A percentile compares a stretch with the other conserved stretches of the same genome.
phyloP scores from a whole-genome alignment of 2,113 vertebrate genomes.

The Poeciliopsis turrubarensis region DNA sequence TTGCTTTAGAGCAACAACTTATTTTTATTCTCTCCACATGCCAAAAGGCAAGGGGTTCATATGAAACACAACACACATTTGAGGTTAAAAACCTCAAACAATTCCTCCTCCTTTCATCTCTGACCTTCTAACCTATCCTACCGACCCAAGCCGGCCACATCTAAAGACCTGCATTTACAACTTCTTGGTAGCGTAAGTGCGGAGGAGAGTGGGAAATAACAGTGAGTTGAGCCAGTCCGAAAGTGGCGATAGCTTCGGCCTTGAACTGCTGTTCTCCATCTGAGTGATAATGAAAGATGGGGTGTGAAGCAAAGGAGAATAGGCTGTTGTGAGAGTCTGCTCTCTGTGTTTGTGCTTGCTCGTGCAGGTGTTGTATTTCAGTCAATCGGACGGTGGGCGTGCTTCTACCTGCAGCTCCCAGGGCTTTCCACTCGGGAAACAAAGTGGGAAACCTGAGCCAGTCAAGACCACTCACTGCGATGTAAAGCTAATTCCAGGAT shows the following conservation, averaged over 20 bases:
- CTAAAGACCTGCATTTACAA: constrained; percentile 59
- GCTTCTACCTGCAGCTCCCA: constrained; percentile 57
- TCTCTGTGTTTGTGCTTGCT: constrained; percentile 24
- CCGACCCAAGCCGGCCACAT: constrained; percentile 38
- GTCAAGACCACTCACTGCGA: constrained; percentile 50
- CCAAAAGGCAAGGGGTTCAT: constrained; percentile 1
- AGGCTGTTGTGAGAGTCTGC: constrained; percentile 28
- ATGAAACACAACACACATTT: background rate
- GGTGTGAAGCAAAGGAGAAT: constrained; percentile 30
- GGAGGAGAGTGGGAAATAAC: constrained; percentile 9
- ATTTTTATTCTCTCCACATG: constrained; percentile 9
- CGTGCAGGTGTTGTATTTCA: constrained; percentile 47
- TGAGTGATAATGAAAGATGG: constrained; percentile 47
- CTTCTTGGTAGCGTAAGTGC: constrained; percentile 43
- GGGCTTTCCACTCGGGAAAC: constrained; percentile 27
- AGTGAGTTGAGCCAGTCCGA: constrained; percentile 14
- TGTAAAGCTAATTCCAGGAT: constrained; percentile 63
- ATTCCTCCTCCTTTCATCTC: constrained; percentile 59
- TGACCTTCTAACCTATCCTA: constrained; percentile 52
- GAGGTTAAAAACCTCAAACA: constrained; percentile 17
- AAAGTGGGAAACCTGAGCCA: constrained; percentile 48
- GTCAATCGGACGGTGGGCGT: constrained; percentile 50
- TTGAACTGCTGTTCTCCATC: constrained; percentile 41
- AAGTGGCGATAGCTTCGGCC: constrained; percentile 26
- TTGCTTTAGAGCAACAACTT: background rate